Evolutionary conservation across 2,113 vertebrate species (phyloP).

Genomic region (Muscicapa adusta): DNA sequence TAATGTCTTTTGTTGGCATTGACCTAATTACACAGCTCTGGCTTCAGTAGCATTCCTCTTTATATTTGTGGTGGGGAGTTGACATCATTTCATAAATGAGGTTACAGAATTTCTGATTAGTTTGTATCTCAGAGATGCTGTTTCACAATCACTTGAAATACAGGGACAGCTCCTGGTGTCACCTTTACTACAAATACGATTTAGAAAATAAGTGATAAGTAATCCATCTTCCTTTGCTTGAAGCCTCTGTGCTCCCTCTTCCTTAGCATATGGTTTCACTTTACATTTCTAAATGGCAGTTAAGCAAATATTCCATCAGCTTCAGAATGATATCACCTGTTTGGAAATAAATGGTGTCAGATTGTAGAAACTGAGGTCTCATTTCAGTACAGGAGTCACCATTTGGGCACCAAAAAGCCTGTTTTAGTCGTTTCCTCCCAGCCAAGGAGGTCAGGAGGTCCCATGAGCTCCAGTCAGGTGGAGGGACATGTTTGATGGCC

Average conservation of each 20-base stretch:
- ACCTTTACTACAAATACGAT: neutral
- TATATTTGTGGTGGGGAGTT: neutral
- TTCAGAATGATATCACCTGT: neutral
- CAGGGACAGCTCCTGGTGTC: neutral
- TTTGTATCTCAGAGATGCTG: neutral
- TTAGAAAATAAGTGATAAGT: neutral
- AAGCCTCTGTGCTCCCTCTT: neutral
- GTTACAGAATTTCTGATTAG: neutral
- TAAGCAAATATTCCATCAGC: neutral
- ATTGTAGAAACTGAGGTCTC: neutral
- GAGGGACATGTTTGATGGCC: neutral
- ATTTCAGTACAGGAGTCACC: neutral
- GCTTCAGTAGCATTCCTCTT: neutral
- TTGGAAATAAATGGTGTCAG: neutral
- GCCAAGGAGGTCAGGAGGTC: neutral
- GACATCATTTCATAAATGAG: neutral
- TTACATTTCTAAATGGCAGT: neutral
- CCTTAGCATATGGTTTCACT: neutral
- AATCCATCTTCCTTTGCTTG: neutral
- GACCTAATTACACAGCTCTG: neutral
- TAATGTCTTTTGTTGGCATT: neutral
- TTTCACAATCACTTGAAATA: neutral
- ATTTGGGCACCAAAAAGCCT: neutral
- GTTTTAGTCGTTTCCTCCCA: neutral
- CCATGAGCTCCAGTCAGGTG: rapidly evolving